These are phyloP conservation scores for Azorinus chamasolen DNA, from an alignment of 2,888 invertebrate species.

Conservation along the genomic window DNA sequence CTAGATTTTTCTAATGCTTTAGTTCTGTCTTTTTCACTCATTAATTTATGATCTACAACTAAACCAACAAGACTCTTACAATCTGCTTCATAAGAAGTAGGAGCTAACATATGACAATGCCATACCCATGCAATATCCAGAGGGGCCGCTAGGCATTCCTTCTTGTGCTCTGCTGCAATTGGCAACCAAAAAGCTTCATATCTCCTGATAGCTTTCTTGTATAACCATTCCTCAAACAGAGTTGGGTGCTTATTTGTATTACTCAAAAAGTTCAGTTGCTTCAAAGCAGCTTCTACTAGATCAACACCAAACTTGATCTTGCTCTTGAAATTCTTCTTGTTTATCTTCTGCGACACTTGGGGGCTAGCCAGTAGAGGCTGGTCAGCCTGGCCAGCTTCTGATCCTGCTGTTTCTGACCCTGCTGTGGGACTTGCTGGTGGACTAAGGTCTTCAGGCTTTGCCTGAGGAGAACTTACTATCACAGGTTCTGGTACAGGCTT, in stretches of 20 bases:
- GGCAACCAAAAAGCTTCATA: constrained; percentile 87
- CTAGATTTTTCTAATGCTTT: constrained; percentile 77
- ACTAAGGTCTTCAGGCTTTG: constrained; percentile 15
- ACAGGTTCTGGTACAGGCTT: constrained; percentile 2
- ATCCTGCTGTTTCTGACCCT: constrained; percentile 26
- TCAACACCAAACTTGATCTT: constrained; percentile 67
- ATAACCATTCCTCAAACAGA: constrained; percentile 82
- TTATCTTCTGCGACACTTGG: constrained; percentile 63
- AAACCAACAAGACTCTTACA: constrained; percentile 77
- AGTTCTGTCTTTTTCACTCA: constrained; percentile 78
- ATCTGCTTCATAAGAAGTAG: constrained; percentile 82
- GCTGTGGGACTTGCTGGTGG: constrained; percentile 47
- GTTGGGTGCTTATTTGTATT: constrained; percentile 72
- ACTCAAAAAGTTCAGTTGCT: constrained; percentile 78
- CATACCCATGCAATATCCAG: constrained; percentile 88
- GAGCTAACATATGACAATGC: constrained; percentile 87
- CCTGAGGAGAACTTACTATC: constrained; percentile 2
- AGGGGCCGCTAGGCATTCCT: constrained; percentile 86
- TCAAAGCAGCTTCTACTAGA: constrained; percentile 63
- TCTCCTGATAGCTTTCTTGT: constrained; percentile 86
- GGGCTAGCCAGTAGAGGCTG: constrained; percentile 38
- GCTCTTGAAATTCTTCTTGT: constrained; percentile 65
- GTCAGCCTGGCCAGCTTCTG: constrained; percentile 30
- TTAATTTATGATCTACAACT: constrained; percentile 86
- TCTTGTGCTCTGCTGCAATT: constrained; percentile 83